Percentiles rank a stretch among this genome's conserved stretches.
Conservation (phyloP, 2,113 vertebrate genomes). For the Microcebus tavaratra region DNA sequence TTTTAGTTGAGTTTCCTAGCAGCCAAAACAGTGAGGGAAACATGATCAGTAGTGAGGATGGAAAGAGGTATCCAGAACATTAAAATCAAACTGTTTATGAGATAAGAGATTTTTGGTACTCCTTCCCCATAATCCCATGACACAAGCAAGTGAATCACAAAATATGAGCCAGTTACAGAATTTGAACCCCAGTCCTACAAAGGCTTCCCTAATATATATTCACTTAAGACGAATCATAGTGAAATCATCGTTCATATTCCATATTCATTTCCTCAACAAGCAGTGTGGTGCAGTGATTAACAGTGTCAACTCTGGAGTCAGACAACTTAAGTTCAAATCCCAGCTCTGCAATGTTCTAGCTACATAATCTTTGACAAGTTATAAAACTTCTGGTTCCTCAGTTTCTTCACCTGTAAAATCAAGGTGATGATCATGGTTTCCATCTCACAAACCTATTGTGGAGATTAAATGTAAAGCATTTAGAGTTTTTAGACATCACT, state of each 20-base stretch:
- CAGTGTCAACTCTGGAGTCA: neutral
- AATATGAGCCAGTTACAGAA: neutral
- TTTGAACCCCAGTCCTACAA: neutral
- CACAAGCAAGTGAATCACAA: neutral
- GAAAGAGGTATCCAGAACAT: neutral
- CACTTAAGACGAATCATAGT: neutral
- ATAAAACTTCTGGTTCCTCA: neutral
- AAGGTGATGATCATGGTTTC: neutral
- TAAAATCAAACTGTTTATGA: neutral
- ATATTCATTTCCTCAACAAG: neutral
- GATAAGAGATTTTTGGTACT: neutral
- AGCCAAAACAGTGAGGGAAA: neutral
- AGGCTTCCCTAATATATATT: accelerated
- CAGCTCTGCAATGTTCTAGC: neutral
- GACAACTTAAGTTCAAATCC: neutral
- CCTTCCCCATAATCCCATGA: neutral
- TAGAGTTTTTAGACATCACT: neutral
- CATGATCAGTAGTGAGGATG: neutral
- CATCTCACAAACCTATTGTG: neutral
- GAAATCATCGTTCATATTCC: no score
- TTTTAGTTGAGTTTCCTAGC: neutral
- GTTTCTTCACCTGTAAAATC: neutral
- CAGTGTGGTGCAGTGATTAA: neutral
- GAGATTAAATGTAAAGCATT: neutral
- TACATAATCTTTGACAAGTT: neutral